Base-by-base conservation (phyloP, 2,797 vertebrate species). In the Champsocephalus gunnari region DNA sequence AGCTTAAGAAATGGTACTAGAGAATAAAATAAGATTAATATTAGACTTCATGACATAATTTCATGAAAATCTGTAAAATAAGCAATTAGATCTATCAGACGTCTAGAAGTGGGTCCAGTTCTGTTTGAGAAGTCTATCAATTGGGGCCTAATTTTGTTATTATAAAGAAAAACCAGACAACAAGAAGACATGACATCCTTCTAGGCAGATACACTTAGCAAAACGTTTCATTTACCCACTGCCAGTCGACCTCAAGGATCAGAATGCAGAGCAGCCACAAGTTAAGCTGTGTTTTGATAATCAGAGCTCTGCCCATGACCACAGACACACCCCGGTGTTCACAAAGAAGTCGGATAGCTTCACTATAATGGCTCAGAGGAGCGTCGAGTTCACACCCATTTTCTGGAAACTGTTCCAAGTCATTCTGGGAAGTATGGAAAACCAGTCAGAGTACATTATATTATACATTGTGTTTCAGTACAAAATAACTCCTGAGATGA, bases 321-420 rank as follows among this genome's bases (percentile, higher is more conserved):
- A 50, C 75, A 57, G 78, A 80, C 82, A 80, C 65, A 16, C 87
- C 81, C 65, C 51, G 4, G 28, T 8, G 17, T 11, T 82, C 24
- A 70, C 79, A 81, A 84, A 84, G 84, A 81, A 66, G 71, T 61
- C n/a, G 24, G 45, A 84, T 45, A 38, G 60, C 66, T 59, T 73
- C 5, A 24, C 67, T 74, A 14, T 73, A 21, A 21, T 68, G 73
- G 77, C 62, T 56, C 45, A 68, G 73, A 74, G 77, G 73, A 74
- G 77, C 58, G 59, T 57, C 72, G 34, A 4, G 64, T 51, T 87
- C 82, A 75, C 79, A 73, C 81, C 83, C 66, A 32, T 48, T 55
- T 80, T 70, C 79, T 5, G 45, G 75, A 81, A 73, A 59, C 21
- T 43, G 65, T 12, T 70, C 17, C n/a, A 49, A 53, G 9, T 63